Conservation (phyloP, 1,140 invertebrate species). For the Notospermus geniculatus region DNA sequence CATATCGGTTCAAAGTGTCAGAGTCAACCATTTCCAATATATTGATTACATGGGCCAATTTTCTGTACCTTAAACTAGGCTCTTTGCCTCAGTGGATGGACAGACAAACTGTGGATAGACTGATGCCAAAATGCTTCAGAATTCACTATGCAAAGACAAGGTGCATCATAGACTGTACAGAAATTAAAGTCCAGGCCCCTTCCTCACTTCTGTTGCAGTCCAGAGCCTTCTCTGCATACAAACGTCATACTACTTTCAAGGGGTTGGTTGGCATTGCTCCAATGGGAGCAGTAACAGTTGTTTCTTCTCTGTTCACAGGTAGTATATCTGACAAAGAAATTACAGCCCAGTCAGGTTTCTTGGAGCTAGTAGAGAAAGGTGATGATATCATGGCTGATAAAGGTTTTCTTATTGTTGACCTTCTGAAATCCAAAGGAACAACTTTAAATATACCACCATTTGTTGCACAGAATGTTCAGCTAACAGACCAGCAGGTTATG, state of each 20-base stretch:
- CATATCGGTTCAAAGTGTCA: not conserved
- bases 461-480: not conserved
- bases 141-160: not conserved
- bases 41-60: not conserved
- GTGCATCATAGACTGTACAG: not conserved
- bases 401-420: not conserved
- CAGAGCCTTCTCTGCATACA: not conserved
- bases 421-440: not conserved
- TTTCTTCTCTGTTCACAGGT: not conserved
- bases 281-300: not conserved
- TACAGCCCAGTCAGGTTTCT: not conserved
- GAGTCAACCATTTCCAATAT: not conserved
- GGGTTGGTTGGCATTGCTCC: not conserved
- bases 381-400: not conserved
- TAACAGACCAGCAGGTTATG: not conserved
- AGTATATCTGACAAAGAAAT: not conserved
- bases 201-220: not conserved
- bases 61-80: not conserved
- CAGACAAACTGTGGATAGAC: not conserved
- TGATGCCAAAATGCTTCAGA: not conserved
- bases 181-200: not conserved
- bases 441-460: not conserved
- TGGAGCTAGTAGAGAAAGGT: not conserved
- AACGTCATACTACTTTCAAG: not conserved
- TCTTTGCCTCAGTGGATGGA: not conserved